A percentile compares a stretch with the other conserved stretches of the same genome.
Evolutionary conservation across 2,888 invertebrate genomes (phyloP).

Genomic region (Griposia aprilina): DNA sequence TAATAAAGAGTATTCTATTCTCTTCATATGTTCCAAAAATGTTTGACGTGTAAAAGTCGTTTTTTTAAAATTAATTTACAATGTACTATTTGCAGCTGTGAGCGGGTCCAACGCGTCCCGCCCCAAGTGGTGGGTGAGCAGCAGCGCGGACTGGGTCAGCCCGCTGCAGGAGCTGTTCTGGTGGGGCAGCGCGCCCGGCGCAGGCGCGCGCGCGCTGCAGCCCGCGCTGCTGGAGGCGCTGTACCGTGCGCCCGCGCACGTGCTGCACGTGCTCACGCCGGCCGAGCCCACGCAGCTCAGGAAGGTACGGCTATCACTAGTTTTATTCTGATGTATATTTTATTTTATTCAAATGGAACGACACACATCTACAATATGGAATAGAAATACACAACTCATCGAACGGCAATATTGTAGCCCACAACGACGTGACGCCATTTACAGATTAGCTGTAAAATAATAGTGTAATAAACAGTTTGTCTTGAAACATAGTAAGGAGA

Average conservation of each 20-base stretch:
- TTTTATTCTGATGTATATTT: no score
- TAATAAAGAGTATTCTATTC: no score
- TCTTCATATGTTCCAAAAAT: no score
- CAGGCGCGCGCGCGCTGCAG: constrained; percentile 77
- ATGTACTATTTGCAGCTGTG: constrained; percentile 70
- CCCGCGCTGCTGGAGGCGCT: constrained; percentile 80
- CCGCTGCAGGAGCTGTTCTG: constrained; percentile 83
- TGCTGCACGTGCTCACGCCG: constrained; percentile 79
- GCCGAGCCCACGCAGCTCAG: constrained; percentile 77
- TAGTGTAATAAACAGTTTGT: no score
- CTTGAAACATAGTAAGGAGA: no score
- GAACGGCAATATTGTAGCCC: no score
- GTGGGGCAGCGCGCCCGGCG: constrained; percentile 80
- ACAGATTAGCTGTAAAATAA: no score
- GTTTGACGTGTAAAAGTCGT: not conserved
- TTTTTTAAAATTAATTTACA: not conserved
- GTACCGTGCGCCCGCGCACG: constrained; percentile 79
- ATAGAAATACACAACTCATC: no score
- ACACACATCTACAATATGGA: no score
- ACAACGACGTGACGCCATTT: no score
- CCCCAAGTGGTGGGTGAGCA: constrained; percentile 79
- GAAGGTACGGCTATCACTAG: constrained; percentile 71
- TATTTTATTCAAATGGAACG: no score
- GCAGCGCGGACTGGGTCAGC: constrained; percentile 77
- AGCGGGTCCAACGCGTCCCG: constrained; percentile 70